Evolutionary conservation across 1,140 invertebrate species (phyloP).

Genomic region (Agrypnia vestita): DNA sequence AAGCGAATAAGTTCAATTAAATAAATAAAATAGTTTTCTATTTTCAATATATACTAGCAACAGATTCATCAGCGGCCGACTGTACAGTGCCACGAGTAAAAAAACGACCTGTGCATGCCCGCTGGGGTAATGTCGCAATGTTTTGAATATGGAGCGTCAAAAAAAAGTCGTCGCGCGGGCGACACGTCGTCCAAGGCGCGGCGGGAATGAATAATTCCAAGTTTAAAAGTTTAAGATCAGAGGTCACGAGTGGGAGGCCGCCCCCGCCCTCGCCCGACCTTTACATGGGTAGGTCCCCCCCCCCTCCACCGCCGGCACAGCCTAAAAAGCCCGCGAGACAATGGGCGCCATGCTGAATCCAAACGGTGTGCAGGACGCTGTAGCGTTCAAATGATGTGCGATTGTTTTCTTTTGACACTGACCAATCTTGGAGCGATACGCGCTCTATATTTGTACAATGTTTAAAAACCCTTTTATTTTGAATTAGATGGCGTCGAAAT

Average conservation of each 20-base stretch:
- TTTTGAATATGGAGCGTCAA: conserved; percentile 16
- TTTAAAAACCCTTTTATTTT: no score
- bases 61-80: no score
- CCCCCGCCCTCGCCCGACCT: conserved; percentile 26
- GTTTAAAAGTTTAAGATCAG: conserved; percentile 27
- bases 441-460: no score
- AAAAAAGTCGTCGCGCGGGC: conserved; percentile 5
- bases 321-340: conserved; percentile 13
- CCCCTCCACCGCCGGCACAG: neutral
- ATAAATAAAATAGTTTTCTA: no score
- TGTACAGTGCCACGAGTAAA: no score
- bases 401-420: neutral
- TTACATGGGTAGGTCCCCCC: neutral
- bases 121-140: no score
- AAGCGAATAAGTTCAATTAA: no score
- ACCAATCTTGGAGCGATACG: no score
- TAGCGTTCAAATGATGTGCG: neutral
- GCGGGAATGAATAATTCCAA: conserved; percentile 3
- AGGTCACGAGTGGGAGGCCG: conserved; percentile 21
- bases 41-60: no score
- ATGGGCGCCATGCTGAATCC: conserved; percentile 22
- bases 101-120: no score
- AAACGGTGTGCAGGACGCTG: neutral
- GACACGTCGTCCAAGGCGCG: neutral
- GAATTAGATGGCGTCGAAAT: no score